phyloP scores from a whole-genome alignment of 2,797 vertebrate genomes.

The Acrocephalus scirpaceus region DNA sequence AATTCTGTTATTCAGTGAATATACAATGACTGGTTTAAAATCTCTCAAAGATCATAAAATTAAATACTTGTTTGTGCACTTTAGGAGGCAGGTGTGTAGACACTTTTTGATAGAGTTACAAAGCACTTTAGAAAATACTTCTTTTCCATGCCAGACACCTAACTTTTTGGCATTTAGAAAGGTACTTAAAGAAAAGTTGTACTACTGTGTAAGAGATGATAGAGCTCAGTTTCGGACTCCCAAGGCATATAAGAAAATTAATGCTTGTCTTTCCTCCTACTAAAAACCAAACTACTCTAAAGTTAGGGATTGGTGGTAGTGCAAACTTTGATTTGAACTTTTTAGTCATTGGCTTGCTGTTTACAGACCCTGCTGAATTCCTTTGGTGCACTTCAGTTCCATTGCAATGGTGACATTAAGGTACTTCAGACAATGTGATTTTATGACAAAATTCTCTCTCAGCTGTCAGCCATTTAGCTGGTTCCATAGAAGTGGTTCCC shows the following conservation, averaged over 20 bases:
- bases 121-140: background rate
- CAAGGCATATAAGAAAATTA: background rate
- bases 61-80: background rate
- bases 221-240: background rate
- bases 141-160: background rate
- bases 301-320: background rate
- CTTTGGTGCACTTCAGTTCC: background rate
- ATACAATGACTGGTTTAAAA: background rate
- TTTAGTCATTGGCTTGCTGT: background rate
- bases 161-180: background rate
- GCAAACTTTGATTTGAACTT: background rate
- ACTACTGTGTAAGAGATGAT: background rate
- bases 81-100: background rate
- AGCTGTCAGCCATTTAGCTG: background rate
- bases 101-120: background rate
- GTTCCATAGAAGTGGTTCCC: background rate
- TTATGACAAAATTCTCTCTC: background rate
- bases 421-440: background rate
- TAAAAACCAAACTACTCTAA: background rate
- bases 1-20: background rate
- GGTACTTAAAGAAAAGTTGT: background rate
- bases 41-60: background rate
- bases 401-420: background rate
- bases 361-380: background rate
- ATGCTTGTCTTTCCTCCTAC: background rate